Conservation (phyloP, 2,888 invertebrate species). For the Tenthredo mesomela region DNA sequence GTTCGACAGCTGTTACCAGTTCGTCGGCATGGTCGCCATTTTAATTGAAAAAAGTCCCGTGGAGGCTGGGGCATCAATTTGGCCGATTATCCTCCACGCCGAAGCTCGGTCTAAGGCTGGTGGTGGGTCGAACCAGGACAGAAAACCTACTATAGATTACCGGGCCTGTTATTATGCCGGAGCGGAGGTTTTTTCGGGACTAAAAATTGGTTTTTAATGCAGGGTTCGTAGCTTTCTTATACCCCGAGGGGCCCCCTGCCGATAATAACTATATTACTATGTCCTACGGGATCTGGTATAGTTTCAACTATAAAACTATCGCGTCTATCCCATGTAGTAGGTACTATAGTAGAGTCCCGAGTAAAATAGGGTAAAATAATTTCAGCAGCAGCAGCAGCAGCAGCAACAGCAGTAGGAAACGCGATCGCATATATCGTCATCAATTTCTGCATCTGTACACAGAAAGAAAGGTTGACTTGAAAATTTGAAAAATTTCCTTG, state of each 20-base stretch:
- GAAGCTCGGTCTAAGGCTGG: slow-evolving; percentile 50
- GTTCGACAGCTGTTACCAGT: slow-evolving; percentile 71
- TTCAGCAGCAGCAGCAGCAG: background rate
- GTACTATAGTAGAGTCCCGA: background rate
- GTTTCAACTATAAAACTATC: slow-evolving; percentile 34
- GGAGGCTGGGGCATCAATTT: slow-evolving; percentile 72
- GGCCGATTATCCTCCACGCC: slow-evolving; percentile 68
- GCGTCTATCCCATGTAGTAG: slow-evolving; percentile 5
- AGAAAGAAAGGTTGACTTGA: no score
- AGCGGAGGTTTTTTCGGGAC: slow-evolving; percentile 75
- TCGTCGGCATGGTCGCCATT: slow-evolving; percentile 61
- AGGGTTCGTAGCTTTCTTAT: slow-evolving; percentile 74
- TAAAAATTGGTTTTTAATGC: slow-evolving; percentile 78
- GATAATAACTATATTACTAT: slow-evolving; percentile 77
- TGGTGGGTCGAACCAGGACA: slow-evolving; percentile 67
- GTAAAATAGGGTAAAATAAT: background rate
- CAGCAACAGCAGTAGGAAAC: background rate
- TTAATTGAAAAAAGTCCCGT: slow-evolving; percentile 73
- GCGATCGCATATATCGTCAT: background rate
- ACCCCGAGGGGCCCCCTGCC: slow-evolving; percentile 68
- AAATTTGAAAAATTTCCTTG: no score
- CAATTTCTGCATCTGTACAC: background rate
- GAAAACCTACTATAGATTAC: slow-evolving; percentile 77
- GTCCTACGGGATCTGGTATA: slow-evolving; percentile 63
- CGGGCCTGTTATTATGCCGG: slow-evolving; percentile 76